Evolutionary conservation across 2,888 invertebrate genomes (phyloP), one percentile per base, ranked within the genome.

Genomic region (Tricholauxania praeusta): DNA sequence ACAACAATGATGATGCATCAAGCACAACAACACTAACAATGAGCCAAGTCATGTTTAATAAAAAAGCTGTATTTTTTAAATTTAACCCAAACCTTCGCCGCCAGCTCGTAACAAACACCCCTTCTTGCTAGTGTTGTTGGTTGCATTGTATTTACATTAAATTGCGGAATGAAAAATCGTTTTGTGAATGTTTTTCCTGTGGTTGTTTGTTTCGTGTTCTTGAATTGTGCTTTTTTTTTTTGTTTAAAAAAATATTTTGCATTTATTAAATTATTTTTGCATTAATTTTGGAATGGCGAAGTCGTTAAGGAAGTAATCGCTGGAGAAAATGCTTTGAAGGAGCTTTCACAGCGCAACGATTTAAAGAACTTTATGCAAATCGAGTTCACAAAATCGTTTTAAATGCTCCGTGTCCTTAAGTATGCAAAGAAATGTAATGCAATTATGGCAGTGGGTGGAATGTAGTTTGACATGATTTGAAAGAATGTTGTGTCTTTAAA

Each of bases 131-230:
- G 59, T 57, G 49, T 59, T n/a, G n/a, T n/a, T n/a, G 15, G 14
- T 28, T 52, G 47, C 55, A 14, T 59, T 55, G 48, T 12, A 69
- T 60, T 69, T 47, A 15, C 60, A 60, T 57, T 71, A 48, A 65
- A 59, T 55, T 65, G 59, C 65, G 64, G 64, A 71, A 71, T 72
- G 71, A 59, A 59, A 71, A 64, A 59, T 72, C 59, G 65, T 65
- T 66, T 72, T 59, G 59, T 55, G 55, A 64, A 64, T 53, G 60
- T 64, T 32, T 28, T 17, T 52, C 52, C 60, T 59, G 14, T 32
- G 5, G 6, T 32, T 51, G 48, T 28, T 60, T 59, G 49, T 49
- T 17, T 17, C 53, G 17, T 48, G 15, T 32, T 32, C 32, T 39
- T 32, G 39, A 53, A 39, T 19, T 57, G 15, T 66, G 10, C 28